phyloP scores from a whole-genome alignment of 2,888 invertebrate species.

The Chorisops tibialis region DNA sequence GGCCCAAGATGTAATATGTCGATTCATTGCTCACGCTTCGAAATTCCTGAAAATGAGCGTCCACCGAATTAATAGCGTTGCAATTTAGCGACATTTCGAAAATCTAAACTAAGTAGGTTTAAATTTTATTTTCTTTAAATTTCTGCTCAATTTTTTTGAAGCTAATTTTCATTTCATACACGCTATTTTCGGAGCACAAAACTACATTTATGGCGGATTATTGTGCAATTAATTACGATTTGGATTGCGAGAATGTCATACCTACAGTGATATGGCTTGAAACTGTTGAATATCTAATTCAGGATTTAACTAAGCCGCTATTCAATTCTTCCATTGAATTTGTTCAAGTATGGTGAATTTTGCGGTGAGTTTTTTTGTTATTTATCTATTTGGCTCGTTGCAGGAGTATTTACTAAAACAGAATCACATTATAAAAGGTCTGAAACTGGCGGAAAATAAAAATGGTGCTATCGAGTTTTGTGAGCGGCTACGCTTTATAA shows the following conservation, averaged over 20 bases:
- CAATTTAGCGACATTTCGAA: no score
- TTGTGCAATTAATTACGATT: not conserved
- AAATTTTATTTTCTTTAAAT: no score
- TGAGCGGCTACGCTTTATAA: not conserved
- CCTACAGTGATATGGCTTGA: constrained; percentile 16
- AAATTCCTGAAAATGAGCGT: not conserved
- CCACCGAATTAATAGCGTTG: no score
- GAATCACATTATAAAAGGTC: not conserved
- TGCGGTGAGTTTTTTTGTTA: not conserved
- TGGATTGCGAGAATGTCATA: not conserved
- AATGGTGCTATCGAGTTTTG: not conserved
- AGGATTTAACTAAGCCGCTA: not conserved
- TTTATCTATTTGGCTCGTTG: not conserved
- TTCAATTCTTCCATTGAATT: not conserved
- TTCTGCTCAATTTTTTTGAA: not conserved
- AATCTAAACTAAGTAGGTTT: not conserved
- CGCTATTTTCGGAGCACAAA: no score
- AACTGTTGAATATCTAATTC: not conserved
- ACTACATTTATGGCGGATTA: not conserved
- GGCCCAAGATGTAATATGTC: constrained; percentile 1
- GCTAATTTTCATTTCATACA: not conserved
- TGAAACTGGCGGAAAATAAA: not conserved
- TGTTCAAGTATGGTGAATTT: not conserved
- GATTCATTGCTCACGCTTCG: not conserved
- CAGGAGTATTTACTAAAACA: not conserved